phyloP scores from a whole-genome alignment of 2,113 vertebrate genomes.

The Dasypus novemcinctus region DNA sequence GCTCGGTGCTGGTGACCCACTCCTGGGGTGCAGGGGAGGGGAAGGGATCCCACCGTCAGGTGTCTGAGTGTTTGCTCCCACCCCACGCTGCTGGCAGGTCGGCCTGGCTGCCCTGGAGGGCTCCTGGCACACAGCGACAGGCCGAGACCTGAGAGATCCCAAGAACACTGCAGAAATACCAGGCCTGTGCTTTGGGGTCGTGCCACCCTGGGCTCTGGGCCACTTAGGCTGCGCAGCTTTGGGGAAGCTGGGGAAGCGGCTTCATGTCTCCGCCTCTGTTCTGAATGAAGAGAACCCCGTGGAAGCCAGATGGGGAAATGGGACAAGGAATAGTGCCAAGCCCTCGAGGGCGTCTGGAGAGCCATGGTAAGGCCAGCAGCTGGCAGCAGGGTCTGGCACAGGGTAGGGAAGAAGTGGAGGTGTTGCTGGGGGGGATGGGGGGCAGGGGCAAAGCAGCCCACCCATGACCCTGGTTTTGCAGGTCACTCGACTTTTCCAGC shows the following conservation, averaged over 20 bases:
- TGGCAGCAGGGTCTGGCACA: fast-evolving
- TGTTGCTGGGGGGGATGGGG: background rate
- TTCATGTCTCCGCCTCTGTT: fast-evolving
- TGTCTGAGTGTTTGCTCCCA: fast-evolving
- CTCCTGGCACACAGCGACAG: background rate
- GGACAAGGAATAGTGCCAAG: background rate
- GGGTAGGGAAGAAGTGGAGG: fast-evolving
- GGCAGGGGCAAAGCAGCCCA: background rate
- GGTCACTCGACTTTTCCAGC: background rate
- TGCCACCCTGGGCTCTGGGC: fast-evolving
- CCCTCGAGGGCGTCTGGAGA: background rate
- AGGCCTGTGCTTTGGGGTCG: background rate
- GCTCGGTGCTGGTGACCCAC: constrained; percentile 96
- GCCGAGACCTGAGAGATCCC: background rate
- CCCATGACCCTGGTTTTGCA: fast-evolving
- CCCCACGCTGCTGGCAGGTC: background rate
- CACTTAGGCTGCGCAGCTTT: background rate
- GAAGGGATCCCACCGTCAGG: background rate
- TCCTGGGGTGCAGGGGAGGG: constrained; percentile 82
- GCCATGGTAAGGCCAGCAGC: fast-evolving
- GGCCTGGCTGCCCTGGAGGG: background rate
- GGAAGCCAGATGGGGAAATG: too few species aligned
- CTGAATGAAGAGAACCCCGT: too few species aligned
- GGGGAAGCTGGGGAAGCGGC: background rate
- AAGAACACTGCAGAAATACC: background rate